Conservation (phyloP, 30 jellyfish, hydroid and myxozoan genomes). For the Aurelia coerulea region DNA sequence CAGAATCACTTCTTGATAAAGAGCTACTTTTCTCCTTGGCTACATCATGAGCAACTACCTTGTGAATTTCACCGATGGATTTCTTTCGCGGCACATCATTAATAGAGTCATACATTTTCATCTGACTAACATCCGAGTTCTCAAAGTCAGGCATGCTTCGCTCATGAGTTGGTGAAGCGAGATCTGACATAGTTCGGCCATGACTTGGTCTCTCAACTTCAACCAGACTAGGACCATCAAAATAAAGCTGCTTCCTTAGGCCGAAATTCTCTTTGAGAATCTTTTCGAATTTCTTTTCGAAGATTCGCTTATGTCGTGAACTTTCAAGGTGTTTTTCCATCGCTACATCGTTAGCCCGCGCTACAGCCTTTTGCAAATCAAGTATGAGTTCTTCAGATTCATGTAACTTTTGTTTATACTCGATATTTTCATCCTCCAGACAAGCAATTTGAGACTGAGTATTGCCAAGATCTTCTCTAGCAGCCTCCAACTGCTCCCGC, state of each 20-base stretch:
- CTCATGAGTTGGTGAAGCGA: constrained; percentile 18
- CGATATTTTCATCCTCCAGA: constrained; percentile 75
- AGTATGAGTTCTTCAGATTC: constrained; percentile 80
- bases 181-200: constrained; percentile 34
- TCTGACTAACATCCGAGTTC: neutral
- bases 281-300: constrained; percentile 81
- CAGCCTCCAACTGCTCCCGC: constrained; percentile 4
- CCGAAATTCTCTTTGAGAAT: constrained; percentile 76
- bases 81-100: constrained; percentile 11
- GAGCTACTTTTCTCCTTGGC: constrained; percentile 24
- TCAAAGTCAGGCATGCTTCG: neutral
- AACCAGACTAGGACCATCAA: constrained; percentile 48
- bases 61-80: constrained; percentile 52
- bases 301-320: constrained; percentile 75
- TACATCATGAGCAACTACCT: constrained; percentile 1
- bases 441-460: constrained; percentile 53
- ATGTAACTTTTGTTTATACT: constrained; percentile 65
- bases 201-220: constrained; percentile 17
- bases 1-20: constrained; percentile 59
- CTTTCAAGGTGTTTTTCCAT: constrained; percentile 94
- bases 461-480: constrained; percentile 33
- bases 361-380: constrained; percentile 90
- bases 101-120: neutral
- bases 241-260: constrained; percentile 59
- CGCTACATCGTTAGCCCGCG: constrained; percentile 95